Evolutionary conservation across 1,140 invertebrate genomes (phyloP), one percentile per base, ranked within the genome.

Genomic region (Drosophila erecta): DNA sequence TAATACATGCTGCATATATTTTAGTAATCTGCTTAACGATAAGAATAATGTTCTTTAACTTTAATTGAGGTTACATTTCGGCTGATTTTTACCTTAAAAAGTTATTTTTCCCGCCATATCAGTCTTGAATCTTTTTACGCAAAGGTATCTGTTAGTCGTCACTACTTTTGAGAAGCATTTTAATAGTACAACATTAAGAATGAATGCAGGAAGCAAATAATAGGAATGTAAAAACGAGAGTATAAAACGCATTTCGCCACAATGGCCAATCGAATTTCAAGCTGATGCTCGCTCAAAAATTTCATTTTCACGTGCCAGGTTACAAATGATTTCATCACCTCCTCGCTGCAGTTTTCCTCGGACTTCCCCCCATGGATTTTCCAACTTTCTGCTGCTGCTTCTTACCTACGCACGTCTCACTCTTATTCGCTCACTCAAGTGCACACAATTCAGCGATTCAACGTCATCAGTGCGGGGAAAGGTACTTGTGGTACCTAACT

Each of bases 251-350:
- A 62, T 50, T 41, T 38, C 56, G 35, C 33, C 47, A 62, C 62
- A 81, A 69, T 79, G 76, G 56, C 76, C 56, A 73, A 69, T 62
- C 73, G 67, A 76, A 76, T 65, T 76, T 53, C 47, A 20, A 56
- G 37, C 55, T 57, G 55, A 51, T 61, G 43, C 33, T 65, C 56
- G 55, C 44, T 76, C 58, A 47, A 55, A 79, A 81, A 76, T 81
- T 79, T 50, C 51, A 64, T 64, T 76, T 81, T 59, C 66, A 77
- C 79, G 62, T 77, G 78, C 67, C 40, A 54, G 71, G 65, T 67
- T 66, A 67, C 73, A 80, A 81, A 81, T 81, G 79, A 77, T 81
- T 81, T 69, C 58, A 67, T 69, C 58, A 22, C 22, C 44, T 35
- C 5, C 17, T 27, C 5, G 27, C 15, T 54, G 43, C 49, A 40